Evolutionary conservation across 2,888 invertebrate genomes (phyloP), one percentile per base, ranked within the genome.

Genomic region (Plagodis dolabraria): DNA sequence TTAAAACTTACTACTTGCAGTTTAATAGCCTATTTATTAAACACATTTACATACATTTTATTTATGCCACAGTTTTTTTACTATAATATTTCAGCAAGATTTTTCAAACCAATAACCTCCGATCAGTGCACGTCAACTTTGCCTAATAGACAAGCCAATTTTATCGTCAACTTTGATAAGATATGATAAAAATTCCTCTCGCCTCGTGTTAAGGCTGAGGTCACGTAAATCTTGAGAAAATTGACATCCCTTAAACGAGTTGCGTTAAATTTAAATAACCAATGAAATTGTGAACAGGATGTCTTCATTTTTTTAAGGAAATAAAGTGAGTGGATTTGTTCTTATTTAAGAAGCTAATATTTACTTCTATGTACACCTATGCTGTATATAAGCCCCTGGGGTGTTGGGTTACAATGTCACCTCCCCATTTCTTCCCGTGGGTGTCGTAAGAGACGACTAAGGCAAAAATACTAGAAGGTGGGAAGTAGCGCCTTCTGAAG

Each of bases 231-330:
- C 74, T 77, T 70, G 74, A 77, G 75, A 79, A 79, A 83, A 85
- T 86, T 88, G 86, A 86, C 86, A 83, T 77, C 79, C 75, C 74
- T 57, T 86, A 84, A 87, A 84, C 77, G 79, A 74, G 80, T 85
- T 83, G 80, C 69, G 71, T 73, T 78, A 87, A 80, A 89, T 90
- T 89, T 88, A 85, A 89, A 89, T 89, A 87, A 80, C 82, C 83
- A 85, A 87, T 89, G 84, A 83, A 85, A 85, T 77, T 82, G 78
- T 69, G 69, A 74, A 68, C 64, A 77, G 76, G 78, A 77, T 82
- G 85, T 87, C 87, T 2, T 22, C 1, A 2, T 22, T 22, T 1
- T 22, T 22, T 22, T 22, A 22, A 22, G 22, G 22, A 22, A 22
- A 22, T 22, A 22, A 22, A 22, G 22, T 22, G 4, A 22, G 4